Evolutionary conservation across 2,113 vertebrate genomes (phyloP), one percentile per base, ranked within the genome.

Genomic region (Guaruba guarouba): DNA sequence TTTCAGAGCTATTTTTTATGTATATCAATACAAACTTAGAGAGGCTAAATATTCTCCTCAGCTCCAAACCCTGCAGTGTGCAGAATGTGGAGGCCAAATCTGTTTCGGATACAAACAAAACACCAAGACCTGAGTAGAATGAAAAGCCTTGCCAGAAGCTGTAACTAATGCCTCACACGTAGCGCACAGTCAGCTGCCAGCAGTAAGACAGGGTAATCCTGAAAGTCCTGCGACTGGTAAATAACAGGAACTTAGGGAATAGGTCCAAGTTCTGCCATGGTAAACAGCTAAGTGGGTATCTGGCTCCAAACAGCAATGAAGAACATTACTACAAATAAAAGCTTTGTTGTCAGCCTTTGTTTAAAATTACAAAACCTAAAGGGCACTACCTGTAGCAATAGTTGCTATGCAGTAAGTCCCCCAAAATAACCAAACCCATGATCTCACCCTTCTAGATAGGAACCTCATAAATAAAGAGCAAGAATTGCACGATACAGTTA

Each of bases 171-270:
- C 62, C 18, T 29, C 39, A 43, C n/a, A 31, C 1, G 0, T 9
- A 54, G 63, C 10, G 2, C 18, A 2, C 13, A 17, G 33, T 29
- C 61, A 52, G 48, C 33, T 64, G 37, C 66, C 77, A 62, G 33
- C 59, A 43, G 44, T 17, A 54, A 62, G 35, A 44, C 16, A 10
- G 27, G 10, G 29, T 19, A 17, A 51, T 83, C 55, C 73, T 18
- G 48, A 59, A 43, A 49, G 29, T 29, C 48, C 62, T 2, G 0
- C 4, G 1, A 10, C 3, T 0, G 27, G 17, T 49, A 49, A 81
- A 73, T 37, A 87, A 51, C 67, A 24, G 64, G 74, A 62, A 22
- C 46, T 46, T n/a, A 16, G 66, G 35, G 48, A 80, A 51, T 23
- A 81, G 35, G 62, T 67, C n/a, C 43, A 77, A 46, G 22, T 62